Conservation (phyloP, 2,888 invertebrate genomes). For the Gandaritis pyraliata region DNA sequence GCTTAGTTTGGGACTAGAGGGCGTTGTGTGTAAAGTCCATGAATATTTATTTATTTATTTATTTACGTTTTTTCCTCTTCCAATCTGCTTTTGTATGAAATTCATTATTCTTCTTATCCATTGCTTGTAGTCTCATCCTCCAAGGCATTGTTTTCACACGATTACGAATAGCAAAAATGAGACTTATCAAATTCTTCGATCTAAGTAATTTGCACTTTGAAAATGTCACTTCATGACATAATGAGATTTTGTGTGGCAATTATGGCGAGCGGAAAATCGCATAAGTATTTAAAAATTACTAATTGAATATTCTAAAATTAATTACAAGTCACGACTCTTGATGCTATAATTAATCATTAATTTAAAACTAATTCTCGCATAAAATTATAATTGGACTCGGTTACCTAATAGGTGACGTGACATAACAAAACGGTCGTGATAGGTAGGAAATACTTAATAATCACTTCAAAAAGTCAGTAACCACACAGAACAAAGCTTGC, state of each 20-base stretch:
- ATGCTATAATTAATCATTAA: conserved; percentile 42
- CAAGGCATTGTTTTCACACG: no score
- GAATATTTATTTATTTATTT: no score
- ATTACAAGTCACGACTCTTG: conserved; percentile 27
- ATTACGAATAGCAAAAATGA: no score
- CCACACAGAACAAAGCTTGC: conserved; percentile 6
- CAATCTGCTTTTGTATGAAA: no score
- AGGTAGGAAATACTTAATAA: conserved; percentile 18
- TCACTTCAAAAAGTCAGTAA: conserved; percentile 18
- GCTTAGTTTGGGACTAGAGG: no score
- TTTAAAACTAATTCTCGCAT: conserved; percentile 38
- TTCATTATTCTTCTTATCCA: no score
- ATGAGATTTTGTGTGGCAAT: conserved; percentile 16
- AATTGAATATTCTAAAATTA: conserved; percentile 27
- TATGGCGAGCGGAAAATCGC: conserved; percentile 25
- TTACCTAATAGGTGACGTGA: conserved; percentile 42
- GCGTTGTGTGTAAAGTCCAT: no score
- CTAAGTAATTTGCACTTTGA: no score
- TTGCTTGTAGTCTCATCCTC: no score
- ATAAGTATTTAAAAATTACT: conserved; percentile 22
- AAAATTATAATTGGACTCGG: conserved; percentile 36
- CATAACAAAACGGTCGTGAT: conserved; percentile 34
- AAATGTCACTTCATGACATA: conserved; percentile 15
- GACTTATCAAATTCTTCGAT: no score
- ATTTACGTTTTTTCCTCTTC: no score